Evolutionary conservation across 2,113 vertebrate species (phyloP), one percentile per base, ranked within the genome.

Genomic region (Hyperopisus bebe): DNA sequence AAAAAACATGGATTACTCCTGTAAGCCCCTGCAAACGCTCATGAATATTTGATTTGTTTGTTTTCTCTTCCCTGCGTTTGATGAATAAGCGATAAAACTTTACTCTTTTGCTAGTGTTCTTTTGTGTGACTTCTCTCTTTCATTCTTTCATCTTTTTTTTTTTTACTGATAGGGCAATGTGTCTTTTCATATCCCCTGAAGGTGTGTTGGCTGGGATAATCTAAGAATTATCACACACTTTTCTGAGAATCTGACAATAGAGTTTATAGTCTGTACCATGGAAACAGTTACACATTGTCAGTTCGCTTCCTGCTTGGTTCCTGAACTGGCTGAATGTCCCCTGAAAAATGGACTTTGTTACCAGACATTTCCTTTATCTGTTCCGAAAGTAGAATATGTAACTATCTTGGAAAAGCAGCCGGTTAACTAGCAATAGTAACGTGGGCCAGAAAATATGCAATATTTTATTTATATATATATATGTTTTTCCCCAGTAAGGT

Each of bases 41-140:
- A 87, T 87, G 86, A 87, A 88, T 88, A 62, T 88, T 88, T 88
- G 31, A 88, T n/a, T 21, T 48, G 19, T 44, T 88, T 48, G 17
- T 87, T 66, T 27, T 44, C 39, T 11, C 9, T 27, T 27, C 31
- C 31, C 11, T 35, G 24, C 2, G 0, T 27, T 48, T 50, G 47
- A 50, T 86, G 46, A 31, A 53, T 17, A 55, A 31, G 50, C 19
- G 2, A 15, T 42, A 31, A 39, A 9, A 53, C 27, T 13, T 39
- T 48, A 19, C 17, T n/a, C 47, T 53, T n/a, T 27, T 39, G 10
- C 50, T 55, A 58, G 10, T 87, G 11, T 3, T 15, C 48, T 70
- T 70, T 48, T 51, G 27, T 53, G 3, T 2, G 10, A 3, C n/a
- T 31, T 70, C 24, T 9, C 58, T 62, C 55, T 47, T 47, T n/a